phyloP scores from a whole-genome alignment of 2,888 invertebrate genomes.

The Xiphydria camelus region DNA sequence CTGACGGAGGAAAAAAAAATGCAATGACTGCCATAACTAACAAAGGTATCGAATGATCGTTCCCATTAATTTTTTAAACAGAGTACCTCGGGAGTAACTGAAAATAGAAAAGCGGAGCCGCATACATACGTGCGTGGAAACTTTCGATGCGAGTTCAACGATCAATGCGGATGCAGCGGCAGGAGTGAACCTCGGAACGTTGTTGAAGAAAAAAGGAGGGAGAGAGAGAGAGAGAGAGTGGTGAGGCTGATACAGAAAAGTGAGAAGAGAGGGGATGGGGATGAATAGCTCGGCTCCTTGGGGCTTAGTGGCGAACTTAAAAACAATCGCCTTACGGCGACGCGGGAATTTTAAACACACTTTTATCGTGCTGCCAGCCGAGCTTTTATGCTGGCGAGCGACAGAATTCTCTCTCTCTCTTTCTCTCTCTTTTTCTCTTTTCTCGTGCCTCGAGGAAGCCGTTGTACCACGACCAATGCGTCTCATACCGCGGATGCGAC shows the following conservation, averaged over 20 bases:
- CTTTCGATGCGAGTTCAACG: too few species aligned
- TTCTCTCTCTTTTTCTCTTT: constrained; percentile 1
- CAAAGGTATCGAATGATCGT: too few species aligned
- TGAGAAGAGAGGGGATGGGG: constrained; percentile 1
- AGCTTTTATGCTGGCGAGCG: constrained; percentile 23
- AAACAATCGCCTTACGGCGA: constrained; percentile 45
- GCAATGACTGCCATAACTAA: too few species aligned
- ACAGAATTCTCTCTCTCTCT: constrained; percentile 9
- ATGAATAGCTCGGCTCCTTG: constrained; percentile 9
- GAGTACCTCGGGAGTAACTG: too few species aligned
- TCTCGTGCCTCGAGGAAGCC: too few species aligned
- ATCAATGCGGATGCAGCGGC: too few species aligned
- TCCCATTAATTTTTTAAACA: too few species aligned
- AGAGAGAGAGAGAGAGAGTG: neutral
- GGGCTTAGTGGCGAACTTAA: constrained; percentile 35
- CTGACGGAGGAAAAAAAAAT: too few species aligned
- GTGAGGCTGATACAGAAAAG: neutral
- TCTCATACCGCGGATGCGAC: too few species aligned
- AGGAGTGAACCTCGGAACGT: constrained; percentile 5
- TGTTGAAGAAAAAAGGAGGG: neutral
- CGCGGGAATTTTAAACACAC: constrained; percentile 46
- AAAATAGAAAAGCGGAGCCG: too few species aligned
- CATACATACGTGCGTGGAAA: too few species aligned
- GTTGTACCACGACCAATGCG: too few species aligned
- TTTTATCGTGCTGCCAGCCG: constrained; percentile 36